These are phyloP conservation scores for Phyllotreta striolata DNA, from an alignment of 2,888 invertebrate species.

Conservation along the genomic window DNA sequence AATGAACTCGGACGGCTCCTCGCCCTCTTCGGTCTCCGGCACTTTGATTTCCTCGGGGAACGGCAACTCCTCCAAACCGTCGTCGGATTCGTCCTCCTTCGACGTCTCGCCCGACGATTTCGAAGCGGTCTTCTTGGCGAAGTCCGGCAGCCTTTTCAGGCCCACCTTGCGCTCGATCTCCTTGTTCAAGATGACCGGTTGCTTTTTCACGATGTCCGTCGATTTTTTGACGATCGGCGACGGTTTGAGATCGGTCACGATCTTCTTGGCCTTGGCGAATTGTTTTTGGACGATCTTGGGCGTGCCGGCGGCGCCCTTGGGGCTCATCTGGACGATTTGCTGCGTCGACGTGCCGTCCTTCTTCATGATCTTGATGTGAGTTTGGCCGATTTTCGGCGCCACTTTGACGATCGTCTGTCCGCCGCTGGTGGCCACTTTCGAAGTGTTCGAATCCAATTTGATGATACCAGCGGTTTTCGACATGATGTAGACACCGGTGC, in stretches of 20 bases:
- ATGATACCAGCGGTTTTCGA: constrained; percentile 79
- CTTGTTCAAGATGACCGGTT: constrained; percentile 21
- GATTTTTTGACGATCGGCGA: constrained; percentile 34
- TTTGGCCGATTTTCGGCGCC: constrained; percentile 64
- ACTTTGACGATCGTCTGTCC: constrained; percentile 60
- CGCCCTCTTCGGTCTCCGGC: constrained; percentile 64
- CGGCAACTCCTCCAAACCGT: constrained; percentile 69
- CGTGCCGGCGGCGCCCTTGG: constrained; percentile 32
- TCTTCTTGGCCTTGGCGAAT: constrained; percentile 27
- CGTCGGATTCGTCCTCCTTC: constrained; percentile 44
- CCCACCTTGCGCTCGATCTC: constrained; percentile 34
- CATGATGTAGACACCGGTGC: constrained; percentile 77
- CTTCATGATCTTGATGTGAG: constrained; percentile 62
- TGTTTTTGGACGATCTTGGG: constrained; percentile 19
- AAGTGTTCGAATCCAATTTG: constrained; percentile 69
- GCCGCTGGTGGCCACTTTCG: constrained; percentile 57
- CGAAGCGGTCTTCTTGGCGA: neutral
- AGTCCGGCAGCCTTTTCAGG: constrained; percentile 29
- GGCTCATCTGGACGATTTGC: constrained; percentile 48
- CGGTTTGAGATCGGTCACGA: constrained; percentile 21
- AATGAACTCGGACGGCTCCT: constrained; percentile 69
- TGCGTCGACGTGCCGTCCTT: constrained; percentile 51
- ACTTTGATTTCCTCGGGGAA: constrained; percentile 67
- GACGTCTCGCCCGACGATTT: constrained; percentile 9
- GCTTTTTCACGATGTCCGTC: constrained; percentile 39